Conservation (phyloP, 2,888 invertebrate genomes). For the Dorcus parallelipipedus region DNA sequence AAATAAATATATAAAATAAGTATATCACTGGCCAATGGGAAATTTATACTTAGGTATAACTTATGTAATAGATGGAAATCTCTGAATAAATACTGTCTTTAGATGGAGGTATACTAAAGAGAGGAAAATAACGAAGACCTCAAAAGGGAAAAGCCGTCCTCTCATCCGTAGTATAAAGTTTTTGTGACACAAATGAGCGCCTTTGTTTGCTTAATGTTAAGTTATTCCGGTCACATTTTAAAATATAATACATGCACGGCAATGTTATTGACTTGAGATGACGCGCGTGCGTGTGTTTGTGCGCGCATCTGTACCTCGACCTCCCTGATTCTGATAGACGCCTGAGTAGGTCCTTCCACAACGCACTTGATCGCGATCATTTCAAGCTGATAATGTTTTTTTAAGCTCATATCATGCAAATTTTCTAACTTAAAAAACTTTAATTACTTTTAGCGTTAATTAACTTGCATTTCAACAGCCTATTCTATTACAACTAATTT, state of each 20-base stretch:
- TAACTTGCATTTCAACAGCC: too few relatives aligned
- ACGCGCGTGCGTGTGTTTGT: conserved; percentile 37
- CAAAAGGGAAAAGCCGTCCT: conserved; percentile 20
- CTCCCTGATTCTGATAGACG: neutral
- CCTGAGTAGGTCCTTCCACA: conserved; percentile 2
- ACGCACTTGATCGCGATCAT: neutral
- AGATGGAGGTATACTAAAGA: conserved; percentile 6
- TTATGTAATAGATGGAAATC: too few relatives aligned
- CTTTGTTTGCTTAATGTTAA: conserved; percentile 41
- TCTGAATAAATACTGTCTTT: too few relatives aligned
- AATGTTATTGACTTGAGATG: conserved; percentile 40
- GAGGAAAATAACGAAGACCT: conserved; percentile 25
- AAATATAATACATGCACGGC: conserved; percentile 44
- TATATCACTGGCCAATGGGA: too few relatives aligned
- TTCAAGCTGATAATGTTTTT: too few relatives aligned
- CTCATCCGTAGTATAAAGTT: conserved; percentile 22
- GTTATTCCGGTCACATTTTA: conserved; percentile 44
- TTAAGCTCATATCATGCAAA: too few relatives aligned
- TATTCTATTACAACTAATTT: too few relatives aligned
- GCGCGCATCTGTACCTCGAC: conserved; percentile 24
- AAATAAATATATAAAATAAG: too few relatives aligned
- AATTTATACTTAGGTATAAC: too few relatives aligned
- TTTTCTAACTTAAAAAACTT: too few relatives aligned
- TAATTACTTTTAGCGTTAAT: too few relatives aligned
- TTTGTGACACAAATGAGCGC: conserved; percentile 33